phyloP scores from a whole-genome alignment of 2,888 invertebrate genomes.

The Cephus pulcher region DNA sequence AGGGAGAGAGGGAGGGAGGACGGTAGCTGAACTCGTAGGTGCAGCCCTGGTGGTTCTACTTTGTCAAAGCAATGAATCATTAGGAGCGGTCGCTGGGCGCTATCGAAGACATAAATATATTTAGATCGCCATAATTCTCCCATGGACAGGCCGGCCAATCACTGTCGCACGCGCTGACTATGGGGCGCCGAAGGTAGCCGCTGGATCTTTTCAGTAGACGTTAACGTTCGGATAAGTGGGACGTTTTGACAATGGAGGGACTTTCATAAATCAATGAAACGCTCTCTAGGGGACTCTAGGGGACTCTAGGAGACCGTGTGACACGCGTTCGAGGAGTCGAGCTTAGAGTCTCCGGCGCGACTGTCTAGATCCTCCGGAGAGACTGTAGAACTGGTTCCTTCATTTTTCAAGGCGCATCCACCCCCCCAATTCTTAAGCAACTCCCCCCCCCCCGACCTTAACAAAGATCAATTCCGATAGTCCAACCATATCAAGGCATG shows the following conservation, averaged over 20 bases:
- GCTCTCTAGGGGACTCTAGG: not conserved
- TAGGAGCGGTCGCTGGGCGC: conserved; percentile 1
- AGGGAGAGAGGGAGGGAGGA: not conserved
- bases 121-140: conserved; percentile 47
- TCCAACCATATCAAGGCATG: too few species aligned
- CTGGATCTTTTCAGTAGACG: conserved; percentile 31
- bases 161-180: conserved; percentile 17
- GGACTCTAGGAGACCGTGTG: not conserved
- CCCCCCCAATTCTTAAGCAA: too few species aligned
- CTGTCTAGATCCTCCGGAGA: not conserved
- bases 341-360: not conserved
- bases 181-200: conserved; percentile 20
- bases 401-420: too few species aligned
- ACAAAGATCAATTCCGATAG: too few species aligned
- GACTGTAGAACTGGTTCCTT: too few species aligned
- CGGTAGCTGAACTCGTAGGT: not conserved
- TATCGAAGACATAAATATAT: conserved; percentile 44
- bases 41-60: not conserved
- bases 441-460: too few species aligned
- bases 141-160: conserved; percentile 8
- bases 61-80: conserved; percentile 4
- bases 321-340: conserved; percentile 1
- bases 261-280: conserved; percentile 38
- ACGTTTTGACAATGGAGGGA: conserved; percentile 35
- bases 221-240: conserved; percentile 33